Conservation (phyloP, 2,888 invertebrate species). For the Melanargia galathea region DNA sequence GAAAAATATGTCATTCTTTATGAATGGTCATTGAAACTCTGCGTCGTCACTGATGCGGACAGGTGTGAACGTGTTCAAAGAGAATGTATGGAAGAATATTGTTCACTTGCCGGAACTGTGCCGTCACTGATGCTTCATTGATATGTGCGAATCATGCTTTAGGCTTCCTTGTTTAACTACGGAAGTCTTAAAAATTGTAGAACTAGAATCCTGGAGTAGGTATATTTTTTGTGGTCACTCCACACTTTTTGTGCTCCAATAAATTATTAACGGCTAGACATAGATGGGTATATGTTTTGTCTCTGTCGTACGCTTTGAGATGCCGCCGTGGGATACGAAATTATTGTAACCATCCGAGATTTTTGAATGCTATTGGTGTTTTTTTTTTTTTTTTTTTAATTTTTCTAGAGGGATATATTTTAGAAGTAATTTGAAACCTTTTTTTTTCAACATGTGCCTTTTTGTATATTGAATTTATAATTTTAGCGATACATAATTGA, state of each 20-base stretch:
- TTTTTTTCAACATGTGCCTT: not conserved
- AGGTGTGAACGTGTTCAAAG: no score
- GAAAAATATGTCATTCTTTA: no score
- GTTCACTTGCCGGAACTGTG: no score
- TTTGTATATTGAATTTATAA: not conserved
- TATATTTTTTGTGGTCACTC: slow-evolving; percentile 9
- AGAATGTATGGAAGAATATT: no score
- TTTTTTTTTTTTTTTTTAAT: slow-evolving; percentile 19
- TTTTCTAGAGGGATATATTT: slow-evolving; percentile 15
- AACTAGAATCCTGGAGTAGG: no score
- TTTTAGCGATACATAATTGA: not conserved
- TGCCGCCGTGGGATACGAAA: slow-evolving; percentile 35
- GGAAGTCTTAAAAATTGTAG: no score
- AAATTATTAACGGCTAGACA: slow-evolving; percentile 18
- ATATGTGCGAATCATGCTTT: no score
- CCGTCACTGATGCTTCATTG: no score
- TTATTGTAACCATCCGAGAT: slow-evolving; percentile 24
- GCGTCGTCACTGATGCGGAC: no score
- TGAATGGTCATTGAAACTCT: no score
- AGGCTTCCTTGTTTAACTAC: no score
- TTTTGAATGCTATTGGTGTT: slow-evolving; percentile 26
- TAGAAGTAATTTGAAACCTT: slow-evolving; percentile 16
- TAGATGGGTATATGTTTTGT: slow-evolving; percentile 17
- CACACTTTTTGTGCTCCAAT: slow-evolving; percentile 20
- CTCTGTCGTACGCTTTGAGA: slow-evolving; percentile 31